These are phyloP conservation scores for Eulacestoma nigropectus DNA, from an alignment of 2,113 vertebrate species.

Conservation along the genomic window DNA sequence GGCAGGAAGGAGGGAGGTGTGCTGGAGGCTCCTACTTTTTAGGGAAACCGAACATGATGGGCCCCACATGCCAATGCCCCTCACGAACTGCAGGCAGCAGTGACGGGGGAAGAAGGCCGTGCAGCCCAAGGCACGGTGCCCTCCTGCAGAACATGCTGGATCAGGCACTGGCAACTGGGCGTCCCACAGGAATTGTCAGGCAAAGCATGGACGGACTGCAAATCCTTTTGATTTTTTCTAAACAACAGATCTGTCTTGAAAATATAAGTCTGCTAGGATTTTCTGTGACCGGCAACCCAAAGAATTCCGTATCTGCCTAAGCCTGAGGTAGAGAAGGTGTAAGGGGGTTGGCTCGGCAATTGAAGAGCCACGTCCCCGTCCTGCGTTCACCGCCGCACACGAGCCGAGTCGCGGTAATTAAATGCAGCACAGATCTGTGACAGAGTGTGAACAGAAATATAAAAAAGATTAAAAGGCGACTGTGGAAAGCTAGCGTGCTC, in stretches of 20 bases:
- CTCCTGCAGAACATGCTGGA: not conserved
- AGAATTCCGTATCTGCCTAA: not conserved
- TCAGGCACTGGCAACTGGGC: not conserved
- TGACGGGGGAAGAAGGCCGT: fast-evolving
- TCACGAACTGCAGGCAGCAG: fast-evolving
- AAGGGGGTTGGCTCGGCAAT: fast-evolving
- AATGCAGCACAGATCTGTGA: not conserved
- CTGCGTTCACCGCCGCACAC: not conserved
- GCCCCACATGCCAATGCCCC: fast-evolving
- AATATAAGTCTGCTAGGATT: not conserved
- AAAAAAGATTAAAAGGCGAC: slow-evolving; percentile 27
- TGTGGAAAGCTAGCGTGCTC: slow-evolving; percentile 53
- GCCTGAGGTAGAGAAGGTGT: not conserved
- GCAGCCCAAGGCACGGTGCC: not conserved
- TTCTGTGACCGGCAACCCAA: not conserved
- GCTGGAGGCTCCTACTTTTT: not conserved
- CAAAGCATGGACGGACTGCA: not conserved
- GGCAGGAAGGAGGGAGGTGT: not conserved
- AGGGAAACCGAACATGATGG: not conserved
- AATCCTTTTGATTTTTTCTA: not conserved
- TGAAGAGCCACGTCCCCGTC: not conserved
- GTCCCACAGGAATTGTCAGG: not conserved
- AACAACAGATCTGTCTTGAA: not conserved
- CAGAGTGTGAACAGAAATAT: slow-evolving; percentile 48
- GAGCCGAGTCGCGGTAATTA: not conserved